A percentile compares a stretch with the other conserved stretches of the same genome.
Evolutionary conservation across 2,888 invertebrate genomes (phyloP).

Genomic region (Dryadula phaetusa): DNA sequence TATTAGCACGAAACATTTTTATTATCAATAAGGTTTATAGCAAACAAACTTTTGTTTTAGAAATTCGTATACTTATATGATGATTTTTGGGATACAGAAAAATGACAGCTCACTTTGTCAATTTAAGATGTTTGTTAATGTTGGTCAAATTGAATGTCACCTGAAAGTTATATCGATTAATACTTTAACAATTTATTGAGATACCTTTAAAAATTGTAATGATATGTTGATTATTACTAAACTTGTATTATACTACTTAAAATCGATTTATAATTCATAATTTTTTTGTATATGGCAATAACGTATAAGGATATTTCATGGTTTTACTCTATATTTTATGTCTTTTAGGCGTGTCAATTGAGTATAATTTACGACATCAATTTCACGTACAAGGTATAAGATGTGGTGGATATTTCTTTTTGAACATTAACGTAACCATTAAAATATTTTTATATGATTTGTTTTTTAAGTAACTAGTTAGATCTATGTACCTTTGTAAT

Average conservation of each 20-base stretch:
- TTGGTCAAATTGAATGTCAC: slow-evolving; percentile 38
- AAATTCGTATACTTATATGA: slow-evolving; percentile 69
- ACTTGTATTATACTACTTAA: neutral
- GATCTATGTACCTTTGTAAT: too few relatives aligned
- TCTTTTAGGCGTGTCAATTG: neutral
- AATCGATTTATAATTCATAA: neutral
- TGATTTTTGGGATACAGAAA: slow-evolving; percentile 65
- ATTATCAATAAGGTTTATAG: slow-evolving; percentile 50
- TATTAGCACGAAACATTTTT: slow-evolving; percentile 86
- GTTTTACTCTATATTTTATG: neutral
- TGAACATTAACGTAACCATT: too few relatives aligned
- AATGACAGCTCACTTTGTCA: slow-evolving; percentile 80
- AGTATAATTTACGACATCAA: neutral
- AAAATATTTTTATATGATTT: too few relatives aligned
- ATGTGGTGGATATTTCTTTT: too few relatives aligned
- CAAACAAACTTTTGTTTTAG: slow-evolving; percentile 68
- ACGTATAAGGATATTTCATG: neutral
- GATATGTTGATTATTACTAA: too few relatives aligned
- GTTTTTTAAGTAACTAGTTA: too few relatives aligned
- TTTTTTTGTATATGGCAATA: neutral
- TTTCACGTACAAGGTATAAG: slow-evolving; percentile 1
- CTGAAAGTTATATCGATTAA: neutral
- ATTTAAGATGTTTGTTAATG: slow-evolving; percentile 52
- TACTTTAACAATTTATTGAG: neutral
- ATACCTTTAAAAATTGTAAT: neutral